These are phyloP conservation scores for Myotis myotis DNA, from an alignment of 2,797 vertebrate genomes.

Conservation along the genomic window DNA sequence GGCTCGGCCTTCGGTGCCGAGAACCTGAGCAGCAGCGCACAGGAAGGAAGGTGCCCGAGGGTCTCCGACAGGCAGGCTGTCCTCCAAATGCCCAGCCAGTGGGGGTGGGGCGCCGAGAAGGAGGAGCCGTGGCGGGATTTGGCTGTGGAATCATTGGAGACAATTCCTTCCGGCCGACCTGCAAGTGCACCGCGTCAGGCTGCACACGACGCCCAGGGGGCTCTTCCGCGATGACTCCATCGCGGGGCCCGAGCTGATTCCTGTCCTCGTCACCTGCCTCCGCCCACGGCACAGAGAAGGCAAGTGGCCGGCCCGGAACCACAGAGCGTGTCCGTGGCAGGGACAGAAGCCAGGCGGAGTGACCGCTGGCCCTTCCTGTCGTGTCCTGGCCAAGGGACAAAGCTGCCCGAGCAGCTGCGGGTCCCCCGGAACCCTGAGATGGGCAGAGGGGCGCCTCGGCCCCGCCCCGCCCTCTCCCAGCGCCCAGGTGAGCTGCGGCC, in stretches of 20 bases:
- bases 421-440: neutral
- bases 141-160: neutral
- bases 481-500: conserved; percentile 17
- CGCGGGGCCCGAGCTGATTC: neutral
- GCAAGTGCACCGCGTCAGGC: neutral
- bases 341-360: neutral
- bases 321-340: neutral
- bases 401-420: neutral
- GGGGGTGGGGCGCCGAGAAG: neutral
- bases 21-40: neutral
- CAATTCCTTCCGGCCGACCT: neutral
- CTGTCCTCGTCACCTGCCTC: neutral
- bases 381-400: neutral
- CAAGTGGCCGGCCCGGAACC: neutral
- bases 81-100: neutral
- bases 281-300: neutral
- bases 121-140: neutral
- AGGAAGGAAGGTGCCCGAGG: neutral
- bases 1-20: neutral
- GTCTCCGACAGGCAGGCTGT: neutral
- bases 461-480: neutral
- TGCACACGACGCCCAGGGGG: neutral
- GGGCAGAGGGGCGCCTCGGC: neutral
- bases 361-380: neutral
- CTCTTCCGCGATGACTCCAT: neutral